Conservation (phyloP, 2,888 invertebrate genomes). For the Yponomeuta plumbellus region DNA sequence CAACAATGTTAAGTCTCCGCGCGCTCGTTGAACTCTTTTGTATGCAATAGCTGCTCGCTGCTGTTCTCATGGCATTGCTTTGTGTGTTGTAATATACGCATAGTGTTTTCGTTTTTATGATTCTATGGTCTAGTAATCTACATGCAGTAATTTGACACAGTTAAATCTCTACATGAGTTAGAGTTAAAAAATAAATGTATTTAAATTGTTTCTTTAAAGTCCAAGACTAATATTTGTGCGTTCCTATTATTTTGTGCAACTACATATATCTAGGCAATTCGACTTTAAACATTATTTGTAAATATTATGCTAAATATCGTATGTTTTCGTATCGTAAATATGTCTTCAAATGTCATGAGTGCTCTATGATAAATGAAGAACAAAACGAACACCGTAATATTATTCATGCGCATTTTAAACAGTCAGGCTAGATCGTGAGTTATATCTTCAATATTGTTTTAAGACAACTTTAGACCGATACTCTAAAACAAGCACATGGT, state of each 20-base stretch:
- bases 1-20: neutral
- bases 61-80: conserved; percentile 13
- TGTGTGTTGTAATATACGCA: conserved; percentile 6
- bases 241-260: too few relatives aligned
- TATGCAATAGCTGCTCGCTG: neutral
- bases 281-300: too few relatives aligned
- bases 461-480: neutral
- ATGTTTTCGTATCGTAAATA: too few relatives aligned
- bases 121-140: neutral
- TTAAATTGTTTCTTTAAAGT: too few relatives aligned
- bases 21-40: conserved; percentile 16
- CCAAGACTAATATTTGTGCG: too few relatives aligned
- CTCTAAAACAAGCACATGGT: neutral
- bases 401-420: conserved; percentile 74
- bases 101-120: neutral
- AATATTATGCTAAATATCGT: conserved; percentile 23
- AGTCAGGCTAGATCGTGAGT: conserved; percentile 53
- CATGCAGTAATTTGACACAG: neutral
- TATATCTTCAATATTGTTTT: neutral
- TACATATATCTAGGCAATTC: too few relatives aligned
- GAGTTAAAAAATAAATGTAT: conserved; percentile 18
- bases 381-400: conserved; percentile 57
- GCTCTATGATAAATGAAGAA: conserved; percentile 68
- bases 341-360: conserved; percentile 31
- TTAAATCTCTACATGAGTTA: neutral